Conservation (phyloP, 2,797 vertebrate genomes). For the Hirundo rustica region DNA sequence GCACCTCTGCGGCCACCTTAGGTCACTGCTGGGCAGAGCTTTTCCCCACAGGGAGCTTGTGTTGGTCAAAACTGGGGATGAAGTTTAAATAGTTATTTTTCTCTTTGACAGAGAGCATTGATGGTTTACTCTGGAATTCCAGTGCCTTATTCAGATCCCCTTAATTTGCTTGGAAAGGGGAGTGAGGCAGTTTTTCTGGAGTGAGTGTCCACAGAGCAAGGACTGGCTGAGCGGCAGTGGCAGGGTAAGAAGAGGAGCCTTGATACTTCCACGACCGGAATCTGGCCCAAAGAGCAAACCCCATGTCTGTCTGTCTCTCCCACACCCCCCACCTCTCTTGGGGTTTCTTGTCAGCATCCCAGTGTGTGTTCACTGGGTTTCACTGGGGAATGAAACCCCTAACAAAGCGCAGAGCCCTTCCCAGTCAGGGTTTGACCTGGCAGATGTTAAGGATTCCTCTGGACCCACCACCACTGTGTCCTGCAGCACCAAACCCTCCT, state of each 20-base stretch:
- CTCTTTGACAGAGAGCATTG: neutral
- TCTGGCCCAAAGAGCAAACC: neutral
- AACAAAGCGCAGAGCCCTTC: neutral
- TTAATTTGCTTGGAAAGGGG: neutral
- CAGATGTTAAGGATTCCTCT: neutral
- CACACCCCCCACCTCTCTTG: accelerated
- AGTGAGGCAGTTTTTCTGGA: neutral
- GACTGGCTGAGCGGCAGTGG: neutral
- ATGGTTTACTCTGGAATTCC: neutral
- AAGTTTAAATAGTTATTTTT: neutral
- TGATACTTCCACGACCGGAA: accelerated
- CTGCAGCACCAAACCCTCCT: neutral
- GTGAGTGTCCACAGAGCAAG: neutral
- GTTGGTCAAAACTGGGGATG: neutral
- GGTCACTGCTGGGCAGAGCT: neutral
- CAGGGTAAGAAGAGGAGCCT: neutral
- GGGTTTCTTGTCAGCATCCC: neutral
- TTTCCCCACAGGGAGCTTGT: neutral
- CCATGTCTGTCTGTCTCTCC: neutral
- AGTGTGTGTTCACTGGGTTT: accelerated
- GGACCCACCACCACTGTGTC: accelerated
- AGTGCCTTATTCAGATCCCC: neutral
- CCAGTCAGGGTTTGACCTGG: neutral
- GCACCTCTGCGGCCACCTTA: neutral
- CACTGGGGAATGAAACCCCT: neutral